Base-by-base conservation (phyloP, 2,113 vertebrate species). In the Albula glossodonta region DNA sequence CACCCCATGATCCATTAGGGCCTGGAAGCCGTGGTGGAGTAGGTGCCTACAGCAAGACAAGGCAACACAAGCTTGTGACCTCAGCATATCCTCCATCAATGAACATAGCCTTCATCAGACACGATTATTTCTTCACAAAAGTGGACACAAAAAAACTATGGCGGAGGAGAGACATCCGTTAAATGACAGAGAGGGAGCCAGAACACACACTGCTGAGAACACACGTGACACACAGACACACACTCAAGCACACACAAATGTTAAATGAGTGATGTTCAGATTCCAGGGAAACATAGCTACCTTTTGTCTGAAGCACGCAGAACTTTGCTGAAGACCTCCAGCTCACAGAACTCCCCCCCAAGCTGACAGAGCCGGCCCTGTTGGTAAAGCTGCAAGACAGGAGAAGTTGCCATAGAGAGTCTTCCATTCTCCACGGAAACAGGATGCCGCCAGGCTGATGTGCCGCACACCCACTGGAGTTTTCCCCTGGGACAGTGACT, bases 321-420 rank as follows among this genome's bases (percentile, higher is more conserved):
- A 86, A 99, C 98, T 96, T 99, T 99, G 81, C 97, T 98, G 94
- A 99, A 99, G 92, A 99, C 98, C 95, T 99, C 98, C 94, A 99
- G 95, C 92, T 99, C 98, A 94, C 98, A 99, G 91, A 99, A 99
- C 95, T 99, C 98, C 90, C 98, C 99, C 84, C 98, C 98, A 90
- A 99, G 96, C 92, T 99, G 98, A 94, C 98, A 99, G 83, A 99
- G 95, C 17, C 98, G 96, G 86, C 98, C 98, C 95, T 99, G 98
- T 90, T 99, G 98, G 93, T 99, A 99, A 93, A 99, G 97, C 98
- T 99, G 95, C 78, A 92, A 94, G 81, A 89, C 6, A 88, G 48
- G 63, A 70, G 19, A 70, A 22, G 4, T 22, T 17, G 19, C 22
- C 63, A 70, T 1, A 56, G 6, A 1, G 53, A 56, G 53, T 9